phyloP scores from a whole-genome alignment of 2,113 vertebrate species.

The Ptilonorhynchus violaceus region DNA sequence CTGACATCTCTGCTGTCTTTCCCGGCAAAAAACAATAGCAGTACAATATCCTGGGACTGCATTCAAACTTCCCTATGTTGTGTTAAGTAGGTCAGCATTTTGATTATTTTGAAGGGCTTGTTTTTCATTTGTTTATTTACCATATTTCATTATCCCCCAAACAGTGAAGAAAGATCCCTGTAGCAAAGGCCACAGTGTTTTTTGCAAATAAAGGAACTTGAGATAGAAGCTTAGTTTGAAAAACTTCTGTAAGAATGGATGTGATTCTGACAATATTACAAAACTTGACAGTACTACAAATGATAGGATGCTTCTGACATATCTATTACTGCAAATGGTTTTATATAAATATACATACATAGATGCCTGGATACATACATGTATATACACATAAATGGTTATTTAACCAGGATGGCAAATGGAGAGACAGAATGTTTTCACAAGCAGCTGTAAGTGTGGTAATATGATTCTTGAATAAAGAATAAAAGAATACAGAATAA shows the following conservation, averaged over 20 bases:
- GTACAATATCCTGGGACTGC: background rate
- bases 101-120: background rate
- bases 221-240: background rate
- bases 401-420: background rate
- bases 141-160: background rate
- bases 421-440: background rate
- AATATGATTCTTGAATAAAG: background rate
- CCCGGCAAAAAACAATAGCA: background rate
- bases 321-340: background rate
- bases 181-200: background rate
- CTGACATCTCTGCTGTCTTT: background rate
- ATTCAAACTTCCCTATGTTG: background rate
- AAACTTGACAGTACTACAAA: background rate
- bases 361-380: background rate
- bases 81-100: background rate
- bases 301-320: background rate
- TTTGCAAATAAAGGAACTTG: background rate
- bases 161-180: background rate
- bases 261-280: background rate
- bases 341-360: background rate
- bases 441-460: background rate
- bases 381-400: background rate
- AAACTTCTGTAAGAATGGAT: background rate
- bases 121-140: background rate
- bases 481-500: background rate